Conservation (phyloP, 2,888 invertebrate genomes). For the Habrosyne pyritoides region DNA sequence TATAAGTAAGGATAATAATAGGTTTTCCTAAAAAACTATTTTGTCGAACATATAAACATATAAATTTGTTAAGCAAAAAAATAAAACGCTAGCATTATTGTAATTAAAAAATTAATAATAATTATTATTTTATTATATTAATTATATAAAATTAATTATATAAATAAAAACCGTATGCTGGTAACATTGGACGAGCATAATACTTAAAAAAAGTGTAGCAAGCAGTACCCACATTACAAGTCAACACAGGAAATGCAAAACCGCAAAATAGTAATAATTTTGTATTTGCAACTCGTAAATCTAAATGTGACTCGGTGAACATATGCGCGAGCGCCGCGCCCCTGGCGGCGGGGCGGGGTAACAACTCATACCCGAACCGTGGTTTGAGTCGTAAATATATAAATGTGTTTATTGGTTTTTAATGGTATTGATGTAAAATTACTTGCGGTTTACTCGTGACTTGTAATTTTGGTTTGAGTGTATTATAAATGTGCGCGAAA, state of each 20-base stretch:
- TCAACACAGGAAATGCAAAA: slow-evolving; percentile 1
- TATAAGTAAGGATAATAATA: no score
- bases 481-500: background rate
- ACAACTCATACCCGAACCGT: slow-evolving; percentile 16
- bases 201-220: no score
- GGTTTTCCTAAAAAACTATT: no score
- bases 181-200: no score
- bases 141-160: no score
- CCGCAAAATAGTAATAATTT: slow-evolving; percentile 15
- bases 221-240: background rate
- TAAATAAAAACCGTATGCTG: no score
- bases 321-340: slow-evolving; percentile 18
- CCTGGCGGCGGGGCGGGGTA: slow-evolving; percentile 13
- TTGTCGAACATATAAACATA: no score
- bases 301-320: slow-evolving; percentile 11
- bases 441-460: background rate
- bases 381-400: slow-evolving; percentile 11
- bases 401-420: slow-evolving; percentile 5
- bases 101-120: no score
- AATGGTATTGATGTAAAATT: background rate
- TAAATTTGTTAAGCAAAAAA: no score
- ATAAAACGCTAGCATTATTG: no score
- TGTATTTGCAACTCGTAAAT: slow-evolving; percentile 15
- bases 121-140: no score
- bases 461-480: background rate